Base-by-base conservation (phyloP, 2,888 invertebrate genomes). In the Drosophila nigritarsus region DNA sequence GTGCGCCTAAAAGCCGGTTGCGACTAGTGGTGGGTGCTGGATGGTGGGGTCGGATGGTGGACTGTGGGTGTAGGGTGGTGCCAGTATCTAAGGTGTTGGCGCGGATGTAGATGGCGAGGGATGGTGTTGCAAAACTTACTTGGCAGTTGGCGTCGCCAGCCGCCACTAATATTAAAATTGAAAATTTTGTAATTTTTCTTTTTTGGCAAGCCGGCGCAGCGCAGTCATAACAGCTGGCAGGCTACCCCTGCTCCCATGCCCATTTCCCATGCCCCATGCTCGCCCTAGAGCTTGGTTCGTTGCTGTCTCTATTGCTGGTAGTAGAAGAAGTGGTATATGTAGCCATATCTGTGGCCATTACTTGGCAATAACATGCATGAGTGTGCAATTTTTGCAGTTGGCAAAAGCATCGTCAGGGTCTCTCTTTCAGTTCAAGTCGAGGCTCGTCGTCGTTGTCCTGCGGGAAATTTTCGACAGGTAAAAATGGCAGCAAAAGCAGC, bases 391-490 rank as follows among this genome's bases (percentile, higher is more conserved):
- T 83, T 68, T 88, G 80, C 85, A 85, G 80, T 88, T 88, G 86
- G 86, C 84, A 83, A 38, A 64, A 74, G 84, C 78, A 78, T 81
- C 78, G 75, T 29, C 61, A 24, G 54, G 42, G 56, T 54, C 59
- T 55, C 34, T 38, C 50, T 15, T 59, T 55, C 29, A 40, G 38
- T 40, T n/a, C 29, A 38, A 54, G 58, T 45, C 64, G 64, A 65
- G 67, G 74, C 75, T 64, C 62, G 51, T 65, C 58, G 42, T 29
- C 50, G 13, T 56, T 65, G 81, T 87, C 90, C 87, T 90, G 83
- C 88, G 90, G 87, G 87, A 87, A 90, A 88, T 90, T 89, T 87
- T 86, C 90, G 87, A 87, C 87, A 90, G 88, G 87, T 90, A 90
- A 87, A 87, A 87, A 86, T 87, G 78, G 87, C 77, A 70, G 73